Conservation (phyloP, 2,888 invertebrate species). For the Drosophila limbata region DNA sequence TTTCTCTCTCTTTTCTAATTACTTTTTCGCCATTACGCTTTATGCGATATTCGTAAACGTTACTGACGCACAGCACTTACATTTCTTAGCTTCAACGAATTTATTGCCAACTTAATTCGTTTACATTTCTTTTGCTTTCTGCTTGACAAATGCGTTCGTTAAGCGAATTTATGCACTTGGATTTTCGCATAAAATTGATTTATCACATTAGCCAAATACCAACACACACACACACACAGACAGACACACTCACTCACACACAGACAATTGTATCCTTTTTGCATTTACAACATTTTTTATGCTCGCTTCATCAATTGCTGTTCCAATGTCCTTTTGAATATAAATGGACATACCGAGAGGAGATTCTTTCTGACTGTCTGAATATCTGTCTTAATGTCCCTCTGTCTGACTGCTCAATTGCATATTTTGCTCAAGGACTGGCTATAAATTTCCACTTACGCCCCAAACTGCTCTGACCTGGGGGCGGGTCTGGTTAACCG, state of each 20-base stretch:
- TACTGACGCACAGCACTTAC: conserved; percentile 5
- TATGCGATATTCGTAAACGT: conserved; percentile 12
- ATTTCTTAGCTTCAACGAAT: conserved; percentile 20
- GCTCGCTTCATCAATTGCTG: conserved; percentile 63
- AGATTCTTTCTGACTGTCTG: conserved; percentile 12
- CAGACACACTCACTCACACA: neutral
- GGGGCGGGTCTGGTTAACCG: conserved; percentile 44
- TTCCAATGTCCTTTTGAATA: conserved; percentile 61
- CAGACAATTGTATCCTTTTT: conserved; percentile 65
- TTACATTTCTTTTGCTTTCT: conserved; percentile 19
- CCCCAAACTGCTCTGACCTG: conserved; percentile 10
- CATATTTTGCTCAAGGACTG: conserved; percentile 61
- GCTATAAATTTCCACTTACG: conserved; percentile 61
- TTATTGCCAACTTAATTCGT: conserved; percentile 49
- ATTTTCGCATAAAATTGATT: conserved; percentile 68
- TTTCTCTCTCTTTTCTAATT: neutral
- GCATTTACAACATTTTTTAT: conserved; percentile 56
- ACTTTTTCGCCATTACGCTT: neutral
- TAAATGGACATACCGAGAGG: conserved; percentile 51
- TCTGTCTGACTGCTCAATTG: conserved; percentile 50
- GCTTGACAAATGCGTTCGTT: conserved; percentile 67
- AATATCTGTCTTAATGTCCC: conserved; percentile 12
- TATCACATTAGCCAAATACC: conserved; percentile 60
- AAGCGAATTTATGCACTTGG: conserved; percentile 60
- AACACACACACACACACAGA: conserved; percentile 16